A percentile compares a stretch with the other conserved stretches of the same genome.
phyloP scores from a whole-genome alignment of 2,888 invertebrate genomes.

The Tridacna crocea region DNA sequence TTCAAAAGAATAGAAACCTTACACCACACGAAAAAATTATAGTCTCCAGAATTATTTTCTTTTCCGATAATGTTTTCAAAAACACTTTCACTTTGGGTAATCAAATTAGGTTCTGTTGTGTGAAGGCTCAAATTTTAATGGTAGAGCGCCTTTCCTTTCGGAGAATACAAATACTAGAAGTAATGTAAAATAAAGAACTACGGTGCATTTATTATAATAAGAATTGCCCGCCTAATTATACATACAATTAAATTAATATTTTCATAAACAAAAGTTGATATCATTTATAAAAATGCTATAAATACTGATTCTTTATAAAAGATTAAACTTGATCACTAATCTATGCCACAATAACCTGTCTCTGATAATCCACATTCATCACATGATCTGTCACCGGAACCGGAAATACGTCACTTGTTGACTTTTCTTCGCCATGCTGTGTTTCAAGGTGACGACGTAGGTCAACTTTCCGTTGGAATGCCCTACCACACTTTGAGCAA shows the following conservation, averaged over 20 bases:
- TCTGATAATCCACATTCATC: constrained; percentile 38
- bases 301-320: not conserved
- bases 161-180: too few species aligned
- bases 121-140: not conserved
- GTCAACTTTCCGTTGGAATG: constrained; percentile 93
- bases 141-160: too few species aligned
- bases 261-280: too few species aligned
- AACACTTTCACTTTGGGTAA: not conserved
- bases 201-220: too few species aligned
- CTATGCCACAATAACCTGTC: constrained; percentile 46
- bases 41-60: not conserved
- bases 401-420: constrained; percentile 55
- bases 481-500: constrained; percentile 96
- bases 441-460: constrained; percentile 97
- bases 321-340: not conserved
- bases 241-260: too few species aligned
- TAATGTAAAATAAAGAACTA: too few species aligned
- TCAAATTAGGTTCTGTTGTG: not conserved
- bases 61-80: not conserved
- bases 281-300: too few species aligned
- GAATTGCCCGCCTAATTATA: too few species aligned
- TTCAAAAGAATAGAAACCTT: too few species aligned
- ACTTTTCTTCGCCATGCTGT: constrained; percentile 88
- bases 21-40: too few species aligned
- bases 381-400: constrained; percentile 51